These are phyloP conservation scores for Ptychochromis oligacanthus DNA, from an alignment of 2,113 vertebrate genomes.

Conservation along the genomic window DNA sequence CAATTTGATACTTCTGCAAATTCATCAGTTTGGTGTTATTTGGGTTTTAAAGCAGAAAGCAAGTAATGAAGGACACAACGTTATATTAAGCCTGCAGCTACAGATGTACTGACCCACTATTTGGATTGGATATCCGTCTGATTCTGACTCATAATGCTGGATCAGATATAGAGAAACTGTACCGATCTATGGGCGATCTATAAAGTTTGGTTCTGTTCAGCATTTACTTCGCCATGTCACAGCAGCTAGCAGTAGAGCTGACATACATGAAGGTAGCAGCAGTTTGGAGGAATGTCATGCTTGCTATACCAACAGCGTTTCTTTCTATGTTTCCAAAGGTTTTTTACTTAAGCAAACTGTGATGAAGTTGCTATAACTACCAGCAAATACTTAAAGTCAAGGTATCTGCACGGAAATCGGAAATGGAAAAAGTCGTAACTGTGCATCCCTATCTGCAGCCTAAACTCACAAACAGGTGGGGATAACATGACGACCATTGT, in stretches of 20 bases:
- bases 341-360: not conserved
- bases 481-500: not conserved
- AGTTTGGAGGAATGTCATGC: not conserved
- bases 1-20: not conserved
- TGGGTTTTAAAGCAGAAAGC: not conserved
- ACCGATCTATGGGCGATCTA: not conserved
- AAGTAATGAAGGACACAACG: not conserved
- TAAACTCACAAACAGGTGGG: not conserved
- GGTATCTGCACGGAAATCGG: not conserved
- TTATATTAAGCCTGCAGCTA: not conserved
- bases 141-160: too few species aligned
- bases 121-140: not conserved
- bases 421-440: not conserved
- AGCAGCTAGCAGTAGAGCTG: not conserved
- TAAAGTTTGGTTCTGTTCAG: not conserved
- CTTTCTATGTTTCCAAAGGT: not conserved
- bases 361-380: not conserved
- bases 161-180: not conserved
- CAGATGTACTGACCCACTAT: not conserved
- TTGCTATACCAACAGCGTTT: not conserved
- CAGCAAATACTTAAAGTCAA: not conserved
- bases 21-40: not conserved
- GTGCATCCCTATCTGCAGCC: not conserved
- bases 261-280: not conserved
- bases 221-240: not conserved